These are phyloP conservation scores for Gonocerus acuteangulatus DNA, from an alignment of 2,888 invertebrate species.

Conservation along the genomic window DNA sequence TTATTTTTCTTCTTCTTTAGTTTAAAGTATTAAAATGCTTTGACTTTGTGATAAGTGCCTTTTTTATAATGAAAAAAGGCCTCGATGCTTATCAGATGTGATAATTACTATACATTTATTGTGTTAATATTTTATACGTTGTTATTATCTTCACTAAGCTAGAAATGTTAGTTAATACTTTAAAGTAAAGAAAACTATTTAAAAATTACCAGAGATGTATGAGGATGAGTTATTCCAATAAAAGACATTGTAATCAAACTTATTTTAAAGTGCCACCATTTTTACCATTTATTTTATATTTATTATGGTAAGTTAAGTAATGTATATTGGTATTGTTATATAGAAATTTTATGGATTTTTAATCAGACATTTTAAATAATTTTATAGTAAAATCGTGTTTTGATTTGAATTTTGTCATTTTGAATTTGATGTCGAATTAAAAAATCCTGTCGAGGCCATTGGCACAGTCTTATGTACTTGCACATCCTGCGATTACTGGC, in stretches of 20 bases:
- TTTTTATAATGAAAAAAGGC: not conserved
- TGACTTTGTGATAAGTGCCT: conserved; percentile 17
- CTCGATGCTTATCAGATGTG: not conserved
- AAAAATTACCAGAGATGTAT: conserved; percentile 4
- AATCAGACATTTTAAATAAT: not conserved
- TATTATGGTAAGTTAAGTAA: conserved; percentile 3
- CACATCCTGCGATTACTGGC: no score
- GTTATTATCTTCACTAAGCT: not conserved
- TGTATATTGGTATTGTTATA: not conserved
- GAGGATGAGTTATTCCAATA: not conserved
- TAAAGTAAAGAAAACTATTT: conserved; percentile 2
- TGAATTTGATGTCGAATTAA: no score
- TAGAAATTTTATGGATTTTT: not conserved
- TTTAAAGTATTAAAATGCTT: not conserved
- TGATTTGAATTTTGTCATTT: no score
- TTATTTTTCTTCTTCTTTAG: conserved; percentile 15
- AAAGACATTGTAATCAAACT: conserved; percentile 19
- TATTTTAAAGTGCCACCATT: conserved; percentile 18
- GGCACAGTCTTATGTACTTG: no score
- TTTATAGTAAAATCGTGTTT: no score
- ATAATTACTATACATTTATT: not conserved
- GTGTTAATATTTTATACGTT: not conserved
- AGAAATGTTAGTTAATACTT: conserved; percentile 4
- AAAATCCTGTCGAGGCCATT: no score
- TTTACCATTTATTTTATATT: conserved; percentile 12